phyloP scores from a whole-genome alignment of 2,888 invertebrate genomes.

The Torymus tubicola region DNA sequence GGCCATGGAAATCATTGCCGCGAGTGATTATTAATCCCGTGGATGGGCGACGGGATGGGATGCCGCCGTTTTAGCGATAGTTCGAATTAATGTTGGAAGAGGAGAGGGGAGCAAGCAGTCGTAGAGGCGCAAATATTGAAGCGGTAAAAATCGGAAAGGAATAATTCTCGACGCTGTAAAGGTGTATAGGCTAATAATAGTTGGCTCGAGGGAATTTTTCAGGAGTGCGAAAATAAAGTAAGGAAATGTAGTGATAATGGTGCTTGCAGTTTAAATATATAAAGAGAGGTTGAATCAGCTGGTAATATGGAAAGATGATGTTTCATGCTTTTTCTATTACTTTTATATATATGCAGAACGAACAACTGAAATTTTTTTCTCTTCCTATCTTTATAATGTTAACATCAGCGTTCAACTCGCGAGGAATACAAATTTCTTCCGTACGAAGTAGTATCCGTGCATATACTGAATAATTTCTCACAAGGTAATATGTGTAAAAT shows the following conservation, averaged over 20 bases:
- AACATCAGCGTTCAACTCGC: neutral
- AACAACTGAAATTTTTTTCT: neutral
- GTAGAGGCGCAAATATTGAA: neutral
- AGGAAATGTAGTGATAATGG: too few relatives aligned
- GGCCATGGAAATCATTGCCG: neutral
- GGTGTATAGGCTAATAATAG: neutral
- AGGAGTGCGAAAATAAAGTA: too few relatives aligned
- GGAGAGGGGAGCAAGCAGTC: neutral
- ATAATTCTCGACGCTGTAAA: too few relatives aligned
- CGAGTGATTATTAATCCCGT: neutral
- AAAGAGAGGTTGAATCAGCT: too few relatives aligned
- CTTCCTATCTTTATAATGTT: neutral
- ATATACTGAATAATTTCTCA: neutral
- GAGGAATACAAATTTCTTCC: constrained; percentile 1
- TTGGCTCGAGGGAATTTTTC: too few relatives aligned
- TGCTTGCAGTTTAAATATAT: too few relatives aligned
- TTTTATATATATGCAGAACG: neutral
- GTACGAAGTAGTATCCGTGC: neutral
- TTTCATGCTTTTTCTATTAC: too few relatives aligned
- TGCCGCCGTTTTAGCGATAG: too few relatives aligned
- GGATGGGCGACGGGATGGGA: too few relatives aligned
- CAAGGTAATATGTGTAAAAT: neutral
- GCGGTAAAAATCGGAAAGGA: too few relatives aligned
- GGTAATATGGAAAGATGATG: too few relatives aligned
- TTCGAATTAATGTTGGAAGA: too few relatives aligned